Base-by-base conservation (phyloP, 1,140 invertebrate species). In the Drosophila auraria region DNA sequence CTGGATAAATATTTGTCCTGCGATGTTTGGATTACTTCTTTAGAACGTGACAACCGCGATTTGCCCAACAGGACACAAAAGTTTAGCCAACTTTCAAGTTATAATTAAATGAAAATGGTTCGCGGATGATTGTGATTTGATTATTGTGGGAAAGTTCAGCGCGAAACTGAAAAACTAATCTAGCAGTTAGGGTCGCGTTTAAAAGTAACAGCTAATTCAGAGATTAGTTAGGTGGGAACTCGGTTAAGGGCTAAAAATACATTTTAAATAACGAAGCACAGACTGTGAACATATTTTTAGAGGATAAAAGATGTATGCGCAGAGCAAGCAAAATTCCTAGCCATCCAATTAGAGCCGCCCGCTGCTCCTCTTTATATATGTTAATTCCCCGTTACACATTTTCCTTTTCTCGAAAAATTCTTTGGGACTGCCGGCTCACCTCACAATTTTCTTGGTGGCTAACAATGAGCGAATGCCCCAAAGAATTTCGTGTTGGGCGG, bases 1-100 rank as follows among this genome's bases (percentile, higher is more conserved):
- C 70, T 83, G 60, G 58, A 78, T 79, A 83, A 83, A 83, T 59
- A 83, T 79, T 83, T 82, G 68, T 78, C 36, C 33, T 12, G 54
- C 40, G 27, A 71, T 60, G 60, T 57, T 80, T 62, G 53, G 17
- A 62, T 73, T 45, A 40, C 47, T 70, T 42, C 38, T 59, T 47
- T 36, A 38, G 53, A 40, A 80, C 72, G 59, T 81, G 78, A 81
- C 59, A 65, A 40, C 8, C 59, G 64, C 66, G 47, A 38, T 68
- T 71, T 47, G 23, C n/a, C 17, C 33, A 53, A 45, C 56, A 63
- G 50, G 27, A 47, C 27, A 33, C 27, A 58, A 61, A 74, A 76
- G 59, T 79, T 78, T 58, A 2, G 3, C 5, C 38, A 60, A 53
- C 70, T 73, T 73, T 51, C 17, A 30, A 73, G 69, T 61, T 73